phyloP scores from a whole-genome alignment of 2,797 vertebrate species.

The Acipenser transmontanus region DNA sequence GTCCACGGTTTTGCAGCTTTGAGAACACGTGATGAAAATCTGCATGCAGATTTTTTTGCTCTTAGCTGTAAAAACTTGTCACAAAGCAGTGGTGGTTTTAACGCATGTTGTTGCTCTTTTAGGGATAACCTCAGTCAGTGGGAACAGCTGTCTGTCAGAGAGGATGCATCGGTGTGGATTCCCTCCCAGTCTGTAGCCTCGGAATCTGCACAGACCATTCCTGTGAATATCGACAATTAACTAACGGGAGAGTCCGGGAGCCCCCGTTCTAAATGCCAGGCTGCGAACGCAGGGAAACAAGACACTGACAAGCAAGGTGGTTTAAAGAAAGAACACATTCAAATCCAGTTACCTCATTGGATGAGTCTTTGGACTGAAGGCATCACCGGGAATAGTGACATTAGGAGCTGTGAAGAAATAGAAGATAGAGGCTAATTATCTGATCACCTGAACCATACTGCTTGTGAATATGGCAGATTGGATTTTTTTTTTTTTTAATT shows the following conservation, averaged over 20 bases:
- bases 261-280: slow-evolving; percentile 33
- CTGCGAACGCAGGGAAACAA: slow-evolving; percentile 33
- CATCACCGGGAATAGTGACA: slow-evolving; percentile 51
- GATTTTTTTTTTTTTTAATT: slow-evolving; percentile 42
- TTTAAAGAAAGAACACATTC: slow-evolving; percentile 42
- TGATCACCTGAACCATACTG: slow-evolving; percentile 44
- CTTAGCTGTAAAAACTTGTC: no score
- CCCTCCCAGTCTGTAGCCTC: slow-evolving; percentile 35
- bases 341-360: slow-evolving; percentile 65
- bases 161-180: slow-evolving; percentile 60
- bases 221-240: slow-evolving; percentile 84
- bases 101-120: slow-evolving; percentile 18
- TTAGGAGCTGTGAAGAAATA: slow-evolving; percentile 27
- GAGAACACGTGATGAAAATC: no score
- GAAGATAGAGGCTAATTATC: slow-evolving; percentile 36
- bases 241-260: slow-evolving; percentile 32
- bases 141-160: slow-evolving; percentile 84
- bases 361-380: slow-evolving; percentile 59
- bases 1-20: no score
- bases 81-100: no score
- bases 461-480: slow-evolving; percentile 56
- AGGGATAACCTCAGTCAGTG: slow-evolving; percentile 92
- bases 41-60: no score
- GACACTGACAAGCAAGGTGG: slow-evolving; percentile 42
- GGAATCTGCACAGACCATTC: slow-evolving; percentile 58